Evolutionary conservation across 2,888 invertebrate genomes (phyloP).

Genomic region (Orchestes rusci): DNA sequence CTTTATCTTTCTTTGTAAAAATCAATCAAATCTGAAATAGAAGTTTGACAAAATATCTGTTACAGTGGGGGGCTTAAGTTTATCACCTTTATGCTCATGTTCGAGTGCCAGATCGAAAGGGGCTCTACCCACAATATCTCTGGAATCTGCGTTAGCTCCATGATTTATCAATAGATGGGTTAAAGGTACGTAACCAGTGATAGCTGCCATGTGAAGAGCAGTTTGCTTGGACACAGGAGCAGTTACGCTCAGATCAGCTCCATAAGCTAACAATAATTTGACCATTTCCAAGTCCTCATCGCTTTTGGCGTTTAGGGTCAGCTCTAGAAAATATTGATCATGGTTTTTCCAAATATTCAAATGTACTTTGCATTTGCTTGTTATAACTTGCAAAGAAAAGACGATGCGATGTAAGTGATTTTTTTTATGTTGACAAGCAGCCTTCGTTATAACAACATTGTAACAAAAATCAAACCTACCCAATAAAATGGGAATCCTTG

Average conservation of each 20-base stretch:
- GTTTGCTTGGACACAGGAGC: constrained; percentile 27
- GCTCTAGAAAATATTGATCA: constrained; percentile 28
- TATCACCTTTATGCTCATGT: constrained; percentile 24
- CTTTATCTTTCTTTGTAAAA: constrained; percentile 12
- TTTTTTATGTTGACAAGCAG: no score
- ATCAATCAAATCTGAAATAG: constrained; percentile 5
- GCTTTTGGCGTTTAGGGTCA: constrained; percentile 22
- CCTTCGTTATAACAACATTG: no score
- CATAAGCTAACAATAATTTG: constrained; percentile 21
- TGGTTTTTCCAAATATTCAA: no score
- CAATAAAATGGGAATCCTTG: constrained; percentile 21
- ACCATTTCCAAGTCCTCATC: constrained; percentile 20
- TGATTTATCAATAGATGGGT: constrained; percentile 24
- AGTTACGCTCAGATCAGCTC: constrained; percentile 25
- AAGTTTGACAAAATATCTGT: no score
- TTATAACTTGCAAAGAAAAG: no score
- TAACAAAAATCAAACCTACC: no score
- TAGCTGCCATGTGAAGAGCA: constrained; percentile 28
- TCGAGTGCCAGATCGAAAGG: constrained; percentile 26
- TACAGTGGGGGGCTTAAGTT: no score
- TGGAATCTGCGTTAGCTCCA: constrained; percentile 20
- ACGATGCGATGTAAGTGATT: no score
- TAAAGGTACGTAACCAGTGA: constrained; percentile 28
- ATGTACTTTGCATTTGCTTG: no score
- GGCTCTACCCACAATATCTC: constrained; percentile 24